Evolutionary conservation across 2,888 invertebrate species (phyloP).

Genomic region (Uloborus plumipes): DNA sequence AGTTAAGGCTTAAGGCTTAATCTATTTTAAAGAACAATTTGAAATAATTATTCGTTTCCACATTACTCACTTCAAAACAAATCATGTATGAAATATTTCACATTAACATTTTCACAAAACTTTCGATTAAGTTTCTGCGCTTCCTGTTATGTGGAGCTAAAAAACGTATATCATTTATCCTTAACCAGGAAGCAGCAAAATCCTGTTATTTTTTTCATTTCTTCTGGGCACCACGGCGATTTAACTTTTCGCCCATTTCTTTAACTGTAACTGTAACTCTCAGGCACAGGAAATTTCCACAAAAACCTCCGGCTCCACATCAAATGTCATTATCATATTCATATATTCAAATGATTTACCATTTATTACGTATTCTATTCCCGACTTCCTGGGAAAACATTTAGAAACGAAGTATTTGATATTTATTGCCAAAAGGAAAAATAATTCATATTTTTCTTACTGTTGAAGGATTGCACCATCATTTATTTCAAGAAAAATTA

Average conservation of each 20-base stretch:
- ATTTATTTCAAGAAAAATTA: conserved; percentile 21
- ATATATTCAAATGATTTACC: conserved; percentile 64
- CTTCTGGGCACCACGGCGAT: conserved; percentile 6
- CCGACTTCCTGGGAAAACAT: conserved; percentile 45
- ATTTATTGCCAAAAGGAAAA: conserved; percentile 45
- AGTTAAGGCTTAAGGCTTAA: too few relatives aligned
- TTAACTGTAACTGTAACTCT: conserved; percentile 56
- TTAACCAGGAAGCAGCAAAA: neutral
- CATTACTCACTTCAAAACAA: conserved; percentile 1
- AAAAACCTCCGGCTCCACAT: conserved; percentile 20
- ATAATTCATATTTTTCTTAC: conserved; percentile 31
- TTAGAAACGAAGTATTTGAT: conserved; percentile 60
- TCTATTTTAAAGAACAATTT: too few relatives aligned
- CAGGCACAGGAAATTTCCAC: conserved; percentile 26
- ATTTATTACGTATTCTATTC: conserved; percentile 61
- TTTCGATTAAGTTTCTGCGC: conserved; percentile 21
- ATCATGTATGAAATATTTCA: conserved; percentile 10
- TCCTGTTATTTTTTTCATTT: conserved; percentile 1
- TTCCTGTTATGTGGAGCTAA: conserved; percentile 12
- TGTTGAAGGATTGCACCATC: conserved; percentile 21
- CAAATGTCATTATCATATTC: conserved; percentile 59
- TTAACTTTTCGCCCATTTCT: conserved; percentile 19
- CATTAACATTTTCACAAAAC: conserved; percentile 2
- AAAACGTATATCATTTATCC: conserved; percentile 39
- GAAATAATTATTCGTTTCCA: too few relatives aligned